These are phyloP conservation scores for Lutra lutra DNA, from an alignment of 2,797 vertebrate genomes.

Conservation along the genomic window DNA sequence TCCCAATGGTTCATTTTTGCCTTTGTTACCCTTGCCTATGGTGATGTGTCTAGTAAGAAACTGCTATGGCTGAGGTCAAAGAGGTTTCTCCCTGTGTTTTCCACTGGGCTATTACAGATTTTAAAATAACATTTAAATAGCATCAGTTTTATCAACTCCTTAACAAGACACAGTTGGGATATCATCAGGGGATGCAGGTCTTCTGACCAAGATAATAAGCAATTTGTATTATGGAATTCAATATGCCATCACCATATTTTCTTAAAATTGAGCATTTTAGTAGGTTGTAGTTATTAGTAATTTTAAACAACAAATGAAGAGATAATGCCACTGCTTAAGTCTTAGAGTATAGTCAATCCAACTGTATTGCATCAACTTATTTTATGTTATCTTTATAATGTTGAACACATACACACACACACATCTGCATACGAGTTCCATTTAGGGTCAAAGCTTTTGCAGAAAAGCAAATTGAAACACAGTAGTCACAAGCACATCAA, in stretches of 20 bases:
- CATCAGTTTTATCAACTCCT: constrained; percentile 10
- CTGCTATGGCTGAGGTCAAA: neutral
- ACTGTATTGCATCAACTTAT: neutral
- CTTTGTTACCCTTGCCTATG: neutral
- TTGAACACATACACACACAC: neutral
- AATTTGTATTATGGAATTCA: neutral
- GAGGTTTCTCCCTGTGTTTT: neutral
- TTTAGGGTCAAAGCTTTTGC: neutral
- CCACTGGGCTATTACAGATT: neutral
- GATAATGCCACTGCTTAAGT: neutral
- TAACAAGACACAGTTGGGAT: neutral
- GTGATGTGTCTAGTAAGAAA: neutral
- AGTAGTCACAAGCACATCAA: constrained; percentile 12
- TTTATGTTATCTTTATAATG: neutral
- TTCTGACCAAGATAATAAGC: neutral
- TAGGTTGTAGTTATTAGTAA: constrained; percentile 27
- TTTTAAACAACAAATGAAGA: constrained; percentile 50
- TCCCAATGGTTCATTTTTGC: neutral
- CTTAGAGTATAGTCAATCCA: neutral
- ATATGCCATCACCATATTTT: neutral
- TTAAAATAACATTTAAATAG: constrained; percentile 16
- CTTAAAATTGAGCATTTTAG: neutral
- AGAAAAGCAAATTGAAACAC: neutral
- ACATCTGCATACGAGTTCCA: neutral
- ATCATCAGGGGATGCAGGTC: neutral